Evolutionary conservation across 2,888 invertebrate species (phyloP), one percentile per base, ranked within the genome.

Genomic region (Apeira syringaria): DNA sequence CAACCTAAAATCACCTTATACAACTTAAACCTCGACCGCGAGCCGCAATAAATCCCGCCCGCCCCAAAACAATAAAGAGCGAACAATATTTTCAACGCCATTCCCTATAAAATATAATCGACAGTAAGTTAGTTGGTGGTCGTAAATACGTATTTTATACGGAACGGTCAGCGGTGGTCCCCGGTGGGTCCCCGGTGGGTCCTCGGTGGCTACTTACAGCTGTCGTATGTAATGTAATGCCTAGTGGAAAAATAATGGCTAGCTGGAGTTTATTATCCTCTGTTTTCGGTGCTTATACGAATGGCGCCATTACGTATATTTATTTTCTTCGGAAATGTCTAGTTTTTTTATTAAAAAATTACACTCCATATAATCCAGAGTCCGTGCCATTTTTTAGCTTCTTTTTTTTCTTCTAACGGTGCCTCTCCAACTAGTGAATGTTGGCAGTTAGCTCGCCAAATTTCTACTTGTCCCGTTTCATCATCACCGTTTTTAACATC

Each of bases 81-180:
- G 45, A 27, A 35, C 45, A 31, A 46, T 46, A 46, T 46, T 46
- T 43, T 35, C 39, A 46, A 15, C 39, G 29, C 22, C 22, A 13
- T 29, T 34, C 45, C 15, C 38, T 26, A 38, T 35, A 56, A 53
- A 53, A 53, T 50, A 53, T 46, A 46, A 46, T 39, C 45, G 45
- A 30, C 36, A 32, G 35, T 32, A 31, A 39, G 47, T 51, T 56
- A 56, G 56, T 56, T 56, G 51, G 51, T 32, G 48, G 59, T 71
- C 69, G 73, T 73, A 71, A 77, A 74, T 59, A 68, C 59, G 71
- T 74, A 68, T 76, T 75, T 78, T 78, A 74, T 75, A 61, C 65
- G 59, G 61, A 58, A 64, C 59, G 71, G 77, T 66, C 71, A 62
- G 56, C 60, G 60, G 57, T 54, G 66, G 56, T 63, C 80, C 71